phyloP scores from a whole-genome alignment of 2,888 invertebrate species.

The Dryocosmus kuriphilus region DNA sequence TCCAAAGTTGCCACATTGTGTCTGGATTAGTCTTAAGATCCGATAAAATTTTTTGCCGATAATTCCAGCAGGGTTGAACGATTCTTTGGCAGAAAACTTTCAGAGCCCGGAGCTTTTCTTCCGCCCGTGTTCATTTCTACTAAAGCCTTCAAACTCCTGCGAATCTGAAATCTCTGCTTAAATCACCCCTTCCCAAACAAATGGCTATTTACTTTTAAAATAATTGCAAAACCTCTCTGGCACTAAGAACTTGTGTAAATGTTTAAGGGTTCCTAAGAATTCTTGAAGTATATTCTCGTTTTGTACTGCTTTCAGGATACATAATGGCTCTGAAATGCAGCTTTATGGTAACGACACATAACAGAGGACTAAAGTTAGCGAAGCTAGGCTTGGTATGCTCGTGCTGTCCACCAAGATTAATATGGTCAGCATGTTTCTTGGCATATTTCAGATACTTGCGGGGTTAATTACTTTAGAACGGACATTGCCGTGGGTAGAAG shows the following conservation, averaged over 20 bases:
- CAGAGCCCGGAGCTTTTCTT: slow-evolving; percentile 46
- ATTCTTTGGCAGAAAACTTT: slow-evolving; percentile 57
- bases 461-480: slow-evolving; percentile 70
- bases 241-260: not conserved
- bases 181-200: not conserved
- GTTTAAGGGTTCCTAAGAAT: not conserved
- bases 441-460: slow-evolving; percentile 72
- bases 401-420: slow-evolving; percentile 68
- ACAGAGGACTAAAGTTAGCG: slow-evolving; percentile 46
- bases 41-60: slow-evolving; percentile 60
- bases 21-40: slow-evolving; percentile 60
- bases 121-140: slow-evolving; percentile 27
- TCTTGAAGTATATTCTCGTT: not conserved
- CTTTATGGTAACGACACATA: slow-evolving; percentile 40
- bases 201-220: slow-evolving; percentile 20
- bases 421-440: slow-evolving; percentile 74
- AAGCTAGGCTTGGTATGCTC: slow-evolving; percentile 62
- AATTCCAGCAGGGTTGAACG: slow-evolving; percentile 58
- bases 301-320: not conserved
- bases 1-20: slow-evolving; percentile 56
- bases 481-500: slow-evolving; percentile 65
- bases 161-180: slow-evolving; percentile 7
- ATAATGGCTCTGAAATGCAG: slow-evolving; percentile 40
- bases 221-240: slow-evolving; percentile 13
- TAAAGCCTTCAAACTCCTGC: not conserved